Conservation (phyloP, 2,888 invertebrate species). For the Odontomyia ornata region DNA sequence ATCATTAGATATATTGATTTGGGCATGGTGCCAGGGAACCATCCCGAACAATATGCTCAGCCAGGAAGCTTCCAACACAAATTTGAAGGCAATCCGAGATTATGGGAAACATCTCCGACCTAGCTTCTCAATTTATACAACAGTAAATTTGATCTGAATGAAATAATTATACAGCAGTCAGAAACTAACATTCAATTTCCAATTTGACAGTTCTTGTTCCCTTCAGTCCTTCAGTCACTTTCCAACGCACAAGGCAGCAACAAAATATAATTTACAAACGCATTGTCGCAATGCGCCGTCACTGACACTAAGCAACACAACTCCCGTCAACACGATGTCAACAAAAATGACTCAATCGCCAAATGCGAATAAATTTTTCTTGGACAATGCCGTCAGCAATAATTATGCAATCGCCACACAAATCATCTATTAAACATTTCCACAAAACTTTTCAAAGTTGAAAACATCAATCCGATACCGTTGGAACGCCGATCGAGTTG, state of each 20-base stretch:
- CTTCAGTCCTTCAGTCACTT: background rate
- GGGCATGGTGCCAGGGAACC: too few species aligned
- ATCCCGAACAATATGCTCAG: too few species aligned
- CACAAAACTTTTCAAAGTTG: background rate
- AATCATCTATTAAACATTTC: background rate
- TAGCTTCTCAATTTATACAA: too few species aligned
- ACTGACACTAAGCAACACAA: background rate
- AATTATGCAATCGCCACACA: conserved; percentile 6
- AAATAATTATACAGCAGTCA: too few species aligned
- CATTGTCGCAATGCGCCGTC: background rate
- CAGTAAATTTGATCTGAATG: too few species aligned
- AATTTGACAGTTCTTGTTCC: too few species aligned
- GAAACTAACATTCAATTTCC: too few species aligned
- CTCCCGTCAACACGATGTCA: conserved; percentile 17
- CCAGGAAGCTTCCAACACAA: too few species aligned
- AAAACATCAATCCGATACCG: background rate
- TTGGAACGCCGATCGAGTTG: background rate
- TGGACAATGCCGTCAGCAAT: background rate
- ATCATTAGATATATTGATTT: too few species aligned
- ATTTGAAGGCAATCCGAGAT: too few species aligned
- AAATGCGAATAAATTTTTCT: background rate
- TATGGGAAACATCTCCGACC: too few species aligned
- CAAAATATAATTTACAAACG: too few species aligned
- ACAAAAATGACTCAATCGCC: conserved; percentile 26
- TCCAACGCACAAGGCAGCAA: background rate